Base-by-base conservation (phyloP, 2,113 vertebrate species). In the Cryptomyrus ogoouensis region DNA sequence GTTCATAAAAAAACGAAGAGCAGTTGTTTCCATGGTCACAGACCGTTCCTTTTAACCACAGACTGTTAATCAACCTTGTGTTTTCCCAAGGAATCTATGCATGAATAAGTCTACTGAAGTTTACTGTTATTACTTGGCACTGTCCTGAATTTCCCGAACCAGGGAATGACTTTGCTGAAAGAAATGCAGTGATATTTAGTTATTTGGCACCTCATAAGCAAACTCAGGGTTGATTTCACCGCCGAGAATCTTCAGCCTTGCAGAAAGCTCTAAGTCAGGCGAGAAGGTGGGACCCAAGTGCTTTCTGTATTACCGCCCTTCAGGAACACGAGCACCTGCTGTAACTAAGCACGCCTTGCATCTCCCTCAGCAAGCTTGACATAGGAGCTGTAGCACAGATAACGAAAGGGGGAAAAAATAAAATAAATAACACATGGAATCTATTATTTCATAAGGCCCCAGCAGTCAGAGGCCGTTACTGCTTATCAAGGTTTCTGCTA, bases 171-270 rank as follows among this genome's bases (percentile, higher is more conserved):
- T 24, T 84, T 21, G 83, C 83, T 84, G 83, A 84, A 44, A 84
- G 39, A 47, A 84, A 47, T 47, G 44, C 44, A n/a, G 9, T 46
- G 39, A 24, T 84, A 47, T 84, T 84, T 84, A 84, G 83, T 84
- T 47, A 46, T 84, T 13, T 84, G 83, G 42, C 83, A 24, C 83
- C 44, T 84, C 83, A 47, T 46, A 47, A n/a, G 83, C 42, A n/a
- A 84, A 84, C 83, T 84, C 35, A 84, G 83, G 42, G 44, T 84
- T 84, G 39, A 42, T 84, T 84, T 84, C 44, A 46, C 83, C 42
- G 39, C 42, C 19, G 83, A 84, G 83, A 47, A 84, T 44, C 42
- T 47, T 35, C 74, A 80, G 74, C 83, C 83, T 84, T 47, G 39
- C 21, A 47, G 83, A 21, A 47, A 46, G 83, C 21, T 84, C 21